Base-by-base conservation (phyloP, 1,140 invertebrate species). In the Megalonaias nervosa region DNA sequence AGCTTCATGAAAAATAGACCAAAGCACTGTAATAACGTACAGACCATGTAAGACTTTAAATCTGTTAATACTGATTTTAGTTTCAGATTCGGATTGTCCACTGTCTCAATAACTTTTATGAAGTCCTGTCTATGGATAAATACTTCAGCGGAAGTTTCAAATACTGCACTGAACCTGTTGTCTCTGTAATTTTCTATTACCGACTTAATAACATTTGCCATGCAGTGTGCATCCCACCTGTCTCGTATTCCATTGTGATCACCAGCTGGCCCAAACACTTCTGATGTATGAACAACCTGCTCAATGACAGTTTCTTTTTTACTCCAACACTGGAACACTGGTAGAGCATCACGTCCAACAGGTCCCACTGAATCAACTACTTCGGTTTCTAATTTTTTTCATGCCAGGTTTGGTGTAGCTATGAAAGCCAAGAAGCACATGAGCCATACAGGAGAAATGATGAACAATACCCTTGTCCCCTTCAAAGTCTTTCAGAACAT, bases 381-480 rank as follows among this genome's bases (percentile, higher is more conserved):
- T 67, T 15, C 5, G 38, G 31, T 23, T 67, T 74, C 65, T 19
- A 21, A 4, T 56, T 65, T 17, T n/a, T 66, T 77, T 70, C 5
- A 77, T 14, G 19, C 31, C 62, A 2, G 21, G 12, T 58, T 15
- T 13, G n/a, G 57, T 26, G 26, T 26, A 26, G 26, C 26, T 26
- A 26, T 26, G 26, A 26, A 26, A 26, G 26, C 1, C 26, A n/a
- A 77, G 69, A 11, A 77, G 59, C 1, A 67, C 62, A 71, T 77
- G 75, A 17, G 75, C 75, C 75, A 77, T 77, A 55, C 75, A 77
- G 26, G 71, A 66, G 56, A 75, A 75, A 58, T 76, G 67, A 13
- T 57, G 48, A 48, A 76, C 74, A 23, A 23, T n/a, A 57, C 55
- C 13, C 16, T 76, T 17, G 38, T 64, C 73, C n/a, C 13, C 48